Conservation (phyloP, 2,797 vertebrate species). For the Natrix natrix region DNA sequence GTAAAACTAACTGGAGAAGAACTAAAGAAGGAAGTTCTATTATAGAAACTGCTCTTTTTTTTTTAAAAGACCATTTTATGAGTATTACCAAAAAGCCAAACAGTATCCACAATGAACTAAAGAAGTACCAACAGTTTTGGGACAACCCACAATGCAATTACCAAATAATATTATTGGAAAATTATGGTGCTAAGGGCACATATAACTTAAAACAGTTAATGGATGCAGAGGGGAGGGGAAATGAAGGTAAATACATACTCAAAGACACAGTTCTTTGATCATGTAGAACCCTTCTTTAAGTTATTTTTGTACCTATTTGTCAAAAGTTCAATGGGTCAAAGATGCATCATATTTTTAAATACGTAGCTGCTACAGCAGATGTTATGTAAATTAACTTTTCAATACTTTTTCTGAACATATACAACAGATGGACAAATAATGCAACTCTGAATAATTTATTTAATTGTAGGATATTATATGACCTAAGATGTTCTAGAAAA, state of each 20-base stretch:
- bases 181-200: neutral
- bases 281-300: neutral
- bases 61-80: neutral
- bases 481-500: neutral
- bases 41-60: neutral
- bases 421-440: neutral
- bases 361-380: neutral
- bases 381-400: neutral
- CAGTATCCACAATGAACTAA: neutral
- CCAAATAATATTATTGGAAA: neutral
- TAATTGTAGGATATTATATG: neutral
- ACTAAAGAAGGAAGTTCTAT: neutral
- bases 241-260: neutral
- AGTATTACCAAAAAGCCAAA: neutral
- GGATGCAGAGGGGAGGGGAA: neutral
- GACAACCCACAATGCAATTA: neutral
- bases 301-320: neutral
- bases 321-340: neutral
- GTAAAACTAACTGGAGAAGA: neutral
- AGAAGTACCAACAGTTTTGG: neutral
- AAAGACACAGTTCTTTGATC: neutral
- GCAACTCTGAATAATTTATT: neutral
- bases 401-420: neutral
- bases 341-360: neutral
- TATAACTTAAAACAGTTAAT: neutral